Evolutionary conservation across 2,797 vertebrate species (phyloP), one percentile per base, ranked within the genome.

Genomic region (Peromyscus nudipes): DNA sequence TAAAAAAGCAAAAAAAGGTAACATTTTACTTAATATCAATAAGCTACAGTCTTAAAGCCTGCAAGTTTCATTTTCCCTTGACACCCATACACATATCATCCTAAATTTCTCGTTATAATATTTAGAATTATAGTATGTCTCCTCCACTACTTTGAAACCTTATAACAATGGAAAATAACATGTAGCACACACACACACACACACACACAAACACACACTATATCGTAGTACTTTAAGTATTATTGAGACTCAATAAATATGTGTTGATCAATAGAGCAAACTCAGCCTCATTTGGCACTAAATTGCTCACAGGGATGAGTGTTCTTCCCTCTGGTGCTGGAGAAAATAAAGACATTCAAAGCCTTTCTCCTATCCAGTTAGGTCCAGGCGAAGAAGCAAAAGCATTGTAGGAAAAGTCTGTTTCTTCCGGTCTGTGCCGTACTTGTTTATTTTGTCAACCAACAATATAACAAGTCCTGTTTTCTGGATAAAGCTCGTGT

Each of bases 401-500:
- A 96, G 16, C 16, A 27, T 34, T 34, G 5, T 62, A 21, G 90
- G 13, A 92, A 83, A 75, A 60, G 14, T 71, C 52, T 81, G 40
- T 76, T 96, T 94, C 46, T 90, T 60, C 19, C 19, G 13, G 73
- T 84, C 37, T 92, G 1, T 84, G 1, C 40, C 90, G 94, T 73
- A 31, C 80, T 98, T 55, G 16, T 65, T 97, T 94, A 82, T 75
- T 96, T 0, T 75, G 88, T 85, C 84, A 96, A 96, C 91, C 89
- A 98, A 96, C 95, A 97, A 97, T 97, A 88, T 16, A 2, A 76
- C 2, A 1, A 97, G 92, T 96, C 96, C 96, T 29, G 91, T 95
- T 80, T 90, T 94, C 49, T 97, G 84, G 71, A 96, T 92, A 98
- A 96, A 97, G 92, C 92, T 82, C 89, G 87, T 91, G 67, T 79